Evolutionary conservation across 2,797 vertebrate species (phyloP), one percentile per base, ranked within the genome.

Genomic region (Chelidonichthys spinosus): DNA sequence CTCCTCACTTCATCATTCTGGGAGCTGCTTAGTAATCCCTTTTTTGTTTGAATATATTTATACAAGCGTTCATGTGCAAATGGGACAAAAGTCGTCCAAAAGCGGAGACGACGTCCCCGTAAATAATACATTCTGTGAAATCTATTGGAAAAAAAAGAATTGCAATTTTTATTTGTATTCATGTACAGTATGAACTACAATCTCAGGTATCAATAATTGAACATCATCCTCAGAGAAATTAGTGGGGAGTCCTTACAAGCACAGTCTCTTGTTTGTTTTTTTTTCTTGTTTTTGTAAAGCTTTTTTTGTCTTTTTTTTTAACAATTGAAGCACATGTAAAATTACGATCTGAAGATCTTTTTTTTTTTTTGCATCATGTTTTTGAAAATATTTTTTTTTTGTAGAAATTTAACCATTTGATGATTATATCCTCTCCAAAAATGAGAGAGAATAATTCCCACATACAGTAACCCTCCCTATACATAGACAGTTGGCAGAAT

Each of bases 311-410:
- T 79, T 91, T 93, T 90, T 90, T 90, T 90, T 84, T 84, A 94
- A 93, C 92, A 96, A 96, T 96, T 91, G 90, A 96, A 95, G 95
- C 95, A 96, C 95, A 96, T 94, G 95, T 93, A 93, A 94, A 93
- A 94, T 94, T 87, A 94, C 92, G 95, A 96, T 94, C 83, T 95
- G 90, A 96, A 93, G 90, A 90, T 91, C 85, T 92, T 68, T 92
- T 91, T 93, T 92, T 46, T 87, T 92, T 93, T 87, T 92, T 85
- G 86, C 85, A 77, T 84, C 83, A 84, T 83, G 82, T 92, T 94
- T 94, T 93, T 94, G 88, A 93, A 95, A 95, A 95, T 87, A 90
- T 94, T 90, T 95, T 87, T 84, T 94, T 87, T 95, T 93, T 92
- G 94, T 95, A 95, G 91, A 96, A 97, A 96, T 93, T 90, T 94